These are phyloP conservation scores for Teinopalpus imperialis DNA, from an alignment of 2,888 invertebrate genomes.

Conservation along the genomic window DNA sequence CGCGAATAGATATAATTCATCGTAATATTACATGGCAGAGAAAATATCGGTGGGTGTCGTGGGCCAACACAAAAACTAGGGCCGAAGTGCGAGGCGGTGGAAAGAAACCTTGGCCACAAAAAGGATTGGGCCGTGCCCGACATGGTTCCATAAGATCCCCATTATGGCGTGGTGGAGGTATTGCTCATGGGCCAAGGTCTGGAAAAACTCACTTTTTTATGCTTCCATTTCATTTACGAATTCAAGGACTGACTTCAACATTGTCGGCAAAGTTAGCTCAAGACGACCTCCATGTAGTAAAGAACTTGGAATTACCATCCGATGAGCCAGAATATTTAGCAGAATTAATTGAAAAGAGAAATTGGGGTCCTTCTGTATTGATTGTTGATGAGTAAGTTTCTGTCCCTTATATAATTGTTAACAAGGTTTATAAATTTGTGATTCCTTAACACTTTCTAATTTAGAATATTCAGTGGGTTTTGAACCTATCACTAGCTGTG, in stretches of 20 bases:
- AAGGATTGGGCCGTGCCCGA: slow-evolving; percentile 93
- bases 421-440: too few relatives aligned
- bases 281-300: slow-evolving; percentile 96
- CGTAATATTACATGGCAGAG: slow-evolving; percentile 94
- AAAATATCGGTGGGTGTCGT: slow-evolving; percentile 90
- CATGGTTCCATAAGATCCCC: slow-evolving; percentile 97
- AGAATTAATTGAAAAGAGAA: slow-evolving; percentile 90
- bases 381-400: slow-evolving; percentile 93
- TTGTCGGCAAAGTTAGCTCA: slow-evolving; percentile 96
- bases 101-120: slow-evolving; percentile 98
- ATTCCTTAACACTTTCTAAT: too few relatives aligned
- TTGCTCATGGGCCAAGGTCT: slow-evolving; percentile 94
- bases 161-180: slow-evolving; percentile 91
- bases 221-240: slow-evolving; percentile 89
- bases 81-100: slow-evolving; percentile 95
- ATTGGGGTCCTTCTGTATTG: slow-evolving; percentile 98
- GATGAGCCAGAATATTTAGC: slow-evolving; percentile 89
- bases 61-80: slow-evolving; percentile 88
- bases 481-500: too few relatives aligned
- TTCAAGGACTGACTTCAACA: slow-evolving; percentile 91
- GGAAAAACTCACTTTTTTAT: slow-evolving; percentile 96
- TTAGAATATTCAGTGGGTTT: too few relatives aligned
- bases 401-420: neutral
- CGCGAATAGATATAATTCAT: slow-evolving; percentile 93
- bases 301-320: slow-evolving; percentile 92